These are phyloP conservation scores for Orthosia gracilis DNA, from an alignment of 2,888 invertebrate genomes.

Conservation along the genomic window DNA sequence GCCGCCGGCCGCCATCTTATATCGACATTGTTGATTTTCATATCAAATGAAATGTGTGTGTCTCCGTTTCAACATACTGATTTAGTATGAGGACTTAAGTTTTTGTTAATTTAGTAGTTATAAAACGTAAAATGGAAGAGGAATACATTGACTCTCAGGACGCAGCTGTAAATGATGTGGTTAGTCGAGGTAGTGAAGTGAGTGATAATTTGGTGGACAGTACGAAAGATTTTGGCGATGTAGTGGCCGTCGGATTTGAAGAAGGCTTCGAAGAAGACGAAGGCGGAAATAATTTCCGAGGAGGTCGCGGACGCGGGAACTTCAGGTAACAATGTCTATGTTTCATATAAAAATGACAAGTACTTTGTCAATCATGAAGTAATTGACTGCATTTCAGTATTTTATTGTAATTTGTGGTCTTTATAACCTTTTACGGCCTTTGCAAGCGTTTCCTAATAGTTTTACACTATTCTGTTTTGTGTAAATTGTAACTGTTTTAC, in stretches of 20 bases:
- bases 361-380: not conserved
- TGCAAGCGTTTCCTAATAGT: not conserved
- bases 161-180: constrained; percentile 75
- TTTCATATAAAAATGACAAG: constrained; percentile 1
- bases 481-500: not conserved
- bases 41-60: constrained; percentile 64
- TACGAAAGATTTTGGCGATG: constrained; percentile 84
- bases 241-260: constrained; percentile 73
- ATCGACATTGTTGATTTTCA: constrained; percentile 78
- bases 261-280: constrained; percentile 87
- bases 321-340: constrained; percentile 79
- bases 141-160: constrained; percentile 86
- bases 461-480: not conserved
- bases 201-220: constrained; percentile 73
- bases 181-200: constrained; percentile 69
- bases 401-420: constrained; percentile 12
- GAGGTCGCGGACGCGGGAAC: constrained; percentile 84
- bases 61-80: constrained; percentile 65
- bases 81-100: constrained; percentile 83
- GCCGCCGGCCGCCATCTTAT: constrained; percentile 80
- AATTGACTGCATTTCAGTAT: constrained; percentile 1
- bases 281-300: constrained; percentile 80
- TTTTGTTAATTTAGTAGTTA: constrained; percentile 68
- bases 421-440: not conserved
- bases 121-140: constrained; percentile 82